Conservation (phyloP, 2,113 vertebrate species). For the Rhinogobius similis region DNA sequence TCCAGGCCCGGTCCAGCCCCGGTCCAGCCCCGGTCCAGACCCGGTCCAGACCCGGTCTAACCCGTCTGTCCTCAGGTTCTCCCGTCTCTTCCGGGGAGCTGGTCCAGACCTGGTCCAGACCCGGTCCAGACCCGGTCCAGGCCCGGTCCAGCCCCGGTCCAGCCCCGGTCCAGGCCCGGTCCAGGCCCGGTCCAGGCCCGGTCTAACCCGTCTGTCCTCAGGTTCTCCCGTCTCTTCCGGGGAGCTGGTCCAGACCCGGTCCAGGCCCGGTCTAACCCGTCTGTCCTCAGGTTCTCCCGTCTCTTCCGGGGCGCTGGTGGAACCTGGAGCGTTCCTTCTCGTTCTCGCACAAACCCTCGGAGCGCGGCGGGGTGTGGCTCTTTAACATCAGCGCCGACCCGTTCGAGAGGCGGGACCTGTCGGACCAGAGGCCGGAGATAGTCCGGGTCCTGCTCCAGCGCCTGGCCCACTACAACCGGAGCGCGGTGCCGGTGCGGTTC, state of each 20-base stretch:
- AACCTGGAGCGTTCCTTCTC: constrained; percentile 84
- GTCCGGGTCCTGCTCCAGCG: constrained; percentile 84
- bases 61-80: too few relatives aligned
- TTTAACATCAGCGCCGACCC: constrained; percentile 94
- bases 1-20: not conserved
- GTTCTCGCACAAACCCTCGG: constrained; percentile 13
- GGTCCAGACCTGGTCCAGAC: too few relatives aligned
- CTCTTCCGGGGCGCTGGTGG: constrained; percentile 92
- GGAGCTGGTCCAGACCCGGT: not conserved
- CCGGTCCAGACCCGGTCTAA: not conserved
- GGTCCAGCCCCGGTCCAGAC: constrained; percentile 60
- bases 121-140: too few relatives aligned
- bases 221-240: too few relatives aligned
- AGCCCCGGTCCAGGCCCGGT: constrained; percentile 64
- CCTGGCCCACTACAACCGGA: constrained; percentile 85
- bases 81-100: too few relatives aligned
- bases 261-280: not conserved
- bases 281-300: constrained; percentile 81
- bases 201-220: not conserved
- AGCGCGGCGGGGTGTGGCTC: constrained; percentile 83
- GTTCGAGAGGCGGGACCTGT: constrained; percentile 86
- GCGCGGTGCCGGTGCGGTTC: constrained; percentile 88
- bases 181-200: not conserved
- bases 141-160: too few relatives aligned
- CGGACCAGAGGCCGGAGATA: constrained; percentile 81